Evolutionary conservation across 2,113 vertebrate genomes (phyloP).

Genomic region (Grammomys dolichurus): DNA sequence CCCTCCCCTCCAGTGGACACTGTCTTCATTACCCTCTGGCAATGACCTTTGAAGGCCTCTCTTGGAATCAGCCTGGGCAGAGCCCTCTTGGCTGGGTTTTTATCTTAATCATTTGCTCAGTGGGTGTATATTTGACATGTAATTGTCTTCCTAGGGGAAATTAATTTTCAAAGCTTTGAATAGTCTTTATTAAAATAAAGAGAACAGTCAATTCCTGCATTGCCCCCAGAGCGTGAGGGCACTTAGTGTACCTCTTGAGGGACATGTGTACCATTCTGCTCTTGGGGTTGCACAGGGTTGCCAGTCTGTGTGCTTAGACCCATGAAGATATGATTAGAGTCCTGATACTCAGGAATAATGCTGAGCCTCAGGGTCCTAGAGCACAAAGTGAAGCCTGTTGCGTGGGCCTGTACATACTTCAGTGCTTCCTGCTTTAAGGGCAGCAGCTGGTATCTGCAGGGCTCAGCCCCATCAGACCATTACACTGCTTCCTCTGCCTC

Average conservation of each 20-base stretch:
- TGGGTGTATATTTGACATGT: constrained; percentile 60
- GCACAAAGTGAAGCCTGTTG: no score
- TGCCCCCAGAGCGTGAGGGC: not conserved
- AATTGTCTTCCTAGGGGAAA: constrained; percentile 72
- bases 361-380: not conserved
- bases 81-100: constrained; percentile 26
- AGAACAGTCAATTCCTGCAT: not conserved
- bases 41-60: constrained; percentile 32
- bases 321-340: not conserved
- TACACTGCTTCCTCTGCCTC: not conserved
- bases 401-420: not conserved
- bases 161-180: constrained; percentile 65
- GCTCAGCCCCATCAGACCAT: not conserved
- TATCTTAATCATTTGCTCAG: constrained; percentile 64
- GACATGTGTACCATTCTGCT: no score
- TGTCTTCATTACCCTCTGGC: not conserved
- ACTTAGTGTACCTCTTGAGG: not conserved
- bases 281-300: fast-evolving
- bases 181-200: constrained; percentile 68
- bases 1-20: fast-evolving
- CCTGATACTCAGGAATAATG: fast-evolving
- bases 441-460: not conserved
- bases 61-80: not conserved
- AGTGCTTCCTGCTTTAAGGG: no score
- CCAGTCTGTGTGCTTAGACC: fast-evolving